Percentiles rank a stretch among this genome's conserved stretches.
phyloP scores from a whole-genome alignment of 2,888 invertebrate species.

The Teleiodes luculella region DNA sequence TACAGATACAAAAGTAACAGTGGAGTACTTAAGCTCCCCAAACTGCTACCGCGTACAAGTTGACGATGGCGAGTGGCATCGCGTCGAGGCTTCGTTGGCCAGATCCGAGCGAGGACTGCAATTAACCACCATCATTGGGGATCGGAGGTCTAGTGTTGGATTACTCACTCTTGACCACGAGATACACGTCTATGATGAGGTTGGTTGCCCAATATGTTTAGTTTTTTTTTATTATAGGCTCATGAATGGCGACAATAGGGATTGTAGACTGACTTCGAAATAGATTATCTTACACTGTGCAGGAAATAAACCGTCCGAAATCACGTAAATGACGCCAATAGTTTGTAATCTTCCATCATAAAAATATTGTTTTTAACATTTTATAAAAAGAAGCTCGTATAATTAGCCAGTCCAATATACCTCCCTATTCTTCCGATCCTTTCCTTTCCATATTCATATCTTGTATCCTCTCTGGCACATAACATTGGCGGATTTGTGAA shows the following conservation, averaged over 20 bases:
- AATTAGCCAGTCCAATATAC: no score
- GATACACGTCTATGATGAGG: slow-evolving; percentile 68
- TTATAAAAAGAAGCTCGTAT: no score
- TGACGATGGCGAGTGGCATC: slow-evolving; percentile 77
- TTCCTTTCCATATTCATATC: no score
- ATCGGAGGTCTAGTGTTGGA: slow-evolving; percentile 54
- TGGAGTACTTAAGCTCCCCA: slow-evolving; percentile 70
- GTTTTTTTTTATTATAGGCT: neutral
- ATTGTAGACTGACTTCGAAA: no score
- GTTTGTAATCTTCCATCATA: no score
- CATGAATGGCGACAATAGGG: neutral
- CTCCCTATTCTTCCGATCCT: no score
- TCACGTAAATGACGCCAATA: no score
- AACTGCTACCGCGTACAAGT: slow-evolving; percentile 58
- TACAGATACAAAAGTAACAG: slow-evolving; percentile 74
- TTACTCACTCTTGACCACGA: slow-evolving; percentile 53
- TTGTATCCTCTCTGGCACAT: no score
- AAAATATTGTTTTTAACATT: no score
- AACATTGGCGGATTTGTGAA: no score
- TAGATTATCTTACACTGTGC: no score
- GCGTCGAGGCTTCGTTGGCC: slow-evolving; percentile 52
- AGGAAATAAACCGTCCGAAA: no score
- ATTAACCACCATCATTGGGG: slow-evolving; percentile 47
- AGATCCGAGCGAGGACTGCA: slow-evolving; percentile 42
- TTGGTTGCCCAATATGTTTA: slow-evolving; percentile 28